Percentiles rank a stretch among this genome's conserved stretches.
phyloP scores from a whole-genome alignment of 2,888 invertebrate genomes.

The Dryomyza anilis region DNA sequence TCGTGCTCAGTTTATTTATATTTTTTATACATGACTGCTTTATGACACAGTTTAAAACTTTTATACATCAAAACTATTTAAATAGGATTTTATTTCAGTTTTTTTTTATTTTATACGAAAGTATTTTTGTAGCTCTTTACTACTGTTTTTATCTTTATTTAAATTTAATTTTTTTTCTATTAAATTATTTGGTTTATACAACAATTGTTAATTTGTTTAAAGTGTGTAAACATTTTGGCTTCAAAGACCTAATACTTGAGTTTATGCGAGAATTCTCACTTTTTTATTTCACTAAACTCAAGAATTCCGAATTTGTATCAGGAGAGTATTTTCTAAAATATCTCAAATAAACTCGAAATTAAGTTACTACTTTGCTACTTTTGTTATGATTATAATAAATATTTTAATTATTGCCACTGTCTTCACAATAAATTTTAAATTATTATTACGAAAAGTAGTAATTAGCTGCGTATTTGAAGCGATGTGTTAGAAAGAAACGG shows the following conservation, averaged over 20 bases:
- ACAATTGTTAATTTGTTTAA: no score
- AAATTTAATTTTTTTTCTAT: background rate
- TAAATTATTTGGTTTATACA: no score
- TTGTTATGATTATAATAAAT: no score
- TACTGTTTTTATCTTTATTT: background rate
- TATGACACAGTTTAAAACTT: background rate
- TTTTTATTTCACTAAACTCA: background rate
- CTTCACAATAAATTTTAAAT: no score
- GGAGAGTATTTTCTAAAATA: no score
- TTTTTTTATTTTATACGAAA: background rate
- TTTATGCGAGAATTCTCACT: background rate
- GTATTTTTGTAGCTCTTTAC: background rate
- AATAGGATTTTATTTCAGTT: background rate
- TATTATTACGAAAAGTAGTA: no score
- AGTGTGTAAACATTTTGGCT: background rate
- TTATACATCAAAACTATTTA: background rate
- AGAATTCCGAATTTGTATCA: no score
- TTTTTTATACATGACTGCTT: constrained; percentile 8
- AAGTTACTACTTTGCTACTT: no score
- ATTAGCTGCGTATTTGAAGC: no score
- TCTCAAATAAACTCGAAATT: no score
- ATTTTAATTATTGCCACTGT: no score
- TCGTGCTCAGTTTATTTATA: background rate
- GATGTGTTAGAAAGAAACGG: no score
- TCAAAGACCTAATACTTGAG: background rate